Conservation (phyloP, 1,140 invertebrate genomes). For the Eubasilissa regina region DNA sequence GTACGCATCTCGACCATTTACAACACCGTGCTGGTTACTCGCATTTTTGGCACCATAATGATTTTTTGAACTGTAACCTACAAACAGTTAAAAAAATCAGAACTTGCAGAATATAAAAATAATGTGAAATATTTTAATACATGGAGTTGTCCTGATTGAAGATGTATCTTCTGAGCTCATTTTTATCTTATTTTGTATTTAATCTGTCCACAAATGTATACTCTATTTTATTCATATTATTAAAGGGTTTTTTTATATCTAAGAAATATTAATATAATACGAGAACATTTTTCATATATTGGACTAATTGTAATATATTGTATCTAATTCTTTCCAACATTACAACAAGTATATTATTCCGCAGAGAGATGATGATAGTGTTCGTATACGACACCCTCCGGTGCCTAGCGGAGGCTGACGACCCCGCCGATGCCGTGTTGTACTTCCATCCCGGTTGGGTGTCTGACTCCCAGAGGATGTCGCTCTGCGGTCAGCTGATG, state of each 20-base stretch:
- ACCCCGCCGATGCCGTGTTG: constrained; percentile 88
- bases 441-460: constrained; percentile 92
- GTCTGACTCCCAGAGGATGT: constrained; percentile 83
- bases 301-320: constrained; percentile 48
- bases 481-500: constrained; percentile 87
- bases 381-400: constrained; percentile 89
- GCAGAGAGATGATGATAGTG: constrained; percentile 89
- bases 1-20: too few relatives aligned
- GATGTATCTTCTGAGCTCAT: too few relatives aligned
- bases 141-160: background rate
- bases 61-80: too few relatives aligned
- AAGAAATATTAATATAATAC: background rate
- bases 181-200: background rate
- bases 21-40: too few relatives aligned
- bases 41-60: too few relatives aligned
- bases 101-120: too few relatives aligned
- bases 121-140: too few relatives aligned
- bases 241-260: background rate
- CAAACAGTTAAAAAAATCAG: too few relatives aligned
- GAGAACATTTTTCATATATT: constrained; percentile 17
- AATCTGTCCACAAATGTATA: background rate
- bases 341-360: too few relatives aligned
- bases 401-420: constrained; percentile 85
- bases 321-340: constrained; percentile 57
- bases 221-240: background rate